These are phyloP conservation scores for Drosophila suboccidentalis DNA, from an alignment of 2,888 invertebrate genomes.

Conservation along the genomic window DNA sequence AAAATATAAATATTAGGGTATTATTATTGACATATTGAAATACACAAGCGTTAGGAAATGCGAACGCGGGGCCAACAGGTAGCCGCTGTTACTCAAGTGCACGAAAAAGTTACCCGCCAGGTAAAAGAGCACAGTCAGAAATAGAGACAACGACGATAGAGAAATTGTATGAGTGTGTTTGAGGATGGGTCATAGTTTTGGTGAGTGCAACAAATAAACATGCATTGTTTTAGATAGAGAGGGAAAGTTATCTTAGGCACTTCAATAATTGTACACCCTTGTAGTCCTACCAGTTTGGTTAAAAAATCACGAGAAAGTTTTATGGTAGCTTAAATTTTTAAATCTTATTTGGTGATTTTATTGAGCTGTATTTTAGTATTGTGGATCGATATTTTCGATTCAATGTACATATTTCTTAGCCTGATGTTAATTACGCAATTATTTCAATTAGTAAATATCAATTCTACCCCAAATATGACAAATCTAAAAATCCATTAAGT, in stretches of 20 bases:
- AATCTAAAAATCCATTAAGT: neutral
- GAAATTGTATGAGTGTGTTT: slow-evolving; percentile 8
- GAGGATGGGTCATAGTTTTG: neutral
- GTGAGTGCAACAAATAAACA: slow-evolving; percentile 18
- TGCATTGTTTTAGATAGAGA: slow-evolving; percentile 27
- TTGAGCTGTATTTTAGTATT: no score
- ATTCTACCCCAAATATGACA: slow-evolving; percentile 21
- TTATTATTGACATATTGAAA: slow-evolving; percentile 8
- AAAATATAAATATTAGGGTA: slow-evolving; percentile 2
- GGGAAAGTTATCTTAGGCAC: no score
- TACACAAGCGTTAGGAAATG: slow-evolving; percentile 7
- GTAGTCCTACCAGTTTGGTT: no score
- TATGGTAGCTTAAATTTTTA: no score
- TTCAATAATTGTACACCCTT: no score
- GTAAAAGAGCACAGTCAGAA: slow-evolving; percentile 28
- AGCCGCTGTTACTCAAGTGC: slow-evolving; percentile 46
- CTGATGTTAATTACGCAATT: no score
- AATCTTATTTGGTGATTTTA: no score
- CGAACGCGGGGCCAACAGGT: slow-evolving; percentile 20
- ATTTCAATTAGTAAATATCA: neutral
- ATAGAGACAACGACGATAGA: slow-evolving; percentile 12
- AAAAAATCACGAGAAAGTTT: no score
- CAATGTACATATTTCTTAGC: no score
- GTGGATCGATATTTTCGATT: no score
- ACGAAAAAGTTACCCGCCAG: slow-evolving; percentile 48